phyloP scores from a whole-genome alignment of 2,113 vertebrate species.

The Neomonachus schauinslandi region DNA sequence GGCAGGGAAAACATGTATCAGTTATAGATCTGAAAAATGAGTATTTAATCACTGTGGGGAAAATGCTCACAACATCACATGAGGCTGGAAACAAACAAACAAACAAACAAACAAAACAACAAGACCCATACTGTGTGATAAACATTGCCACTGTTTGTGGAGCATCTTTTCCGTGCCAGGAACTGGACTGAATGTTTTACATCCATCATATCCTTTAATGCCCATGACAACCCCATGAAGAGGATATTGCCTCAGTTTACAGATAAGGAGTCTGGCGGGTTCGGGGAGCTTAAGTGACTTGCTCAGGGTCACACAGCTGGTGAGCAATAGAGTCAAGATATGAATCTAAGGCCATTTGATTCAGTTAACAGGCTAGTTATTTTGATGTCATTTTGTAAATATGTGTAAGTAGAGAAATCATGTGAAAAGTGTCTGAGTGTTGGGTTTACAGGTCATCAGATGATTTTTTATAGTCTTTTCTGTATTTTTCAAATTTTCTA shows the following conservation, averaged over 20 bases:
- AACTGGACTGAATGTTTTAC: background rate
- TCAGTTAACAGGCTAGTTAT: background rate
- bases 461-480: background rate
- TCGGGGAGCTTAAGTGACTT: background rate
- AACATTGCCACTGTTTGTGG: background rate
- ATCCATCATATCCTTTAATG: background rate
- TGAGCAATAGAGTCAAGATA: background rate
- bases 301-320: background rate
- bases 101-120: background rate
- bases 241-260: background rate
- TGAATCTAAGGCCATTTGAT: background rate
- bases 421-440: background rate
- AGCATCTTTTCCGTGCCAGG: background rate
- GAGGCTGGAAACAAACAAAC: background rate
- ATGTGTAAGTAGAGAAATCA: background rate
- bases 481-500: constrained; percentile 3
- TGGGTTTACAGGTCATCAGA: background rate
- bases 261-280: background rate
- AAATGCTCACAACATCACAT: background rate
- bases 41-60: background rate
- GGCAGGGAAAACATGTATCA: background rate
- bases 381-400: background rate
- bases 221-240: background rate
- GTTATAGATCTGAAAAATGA: background rate
- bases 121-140: background rate